Base-by-base conservation (phyloP, 2,888 invertebrate genomes). In the Lycophotia porphyrea region DNA sequence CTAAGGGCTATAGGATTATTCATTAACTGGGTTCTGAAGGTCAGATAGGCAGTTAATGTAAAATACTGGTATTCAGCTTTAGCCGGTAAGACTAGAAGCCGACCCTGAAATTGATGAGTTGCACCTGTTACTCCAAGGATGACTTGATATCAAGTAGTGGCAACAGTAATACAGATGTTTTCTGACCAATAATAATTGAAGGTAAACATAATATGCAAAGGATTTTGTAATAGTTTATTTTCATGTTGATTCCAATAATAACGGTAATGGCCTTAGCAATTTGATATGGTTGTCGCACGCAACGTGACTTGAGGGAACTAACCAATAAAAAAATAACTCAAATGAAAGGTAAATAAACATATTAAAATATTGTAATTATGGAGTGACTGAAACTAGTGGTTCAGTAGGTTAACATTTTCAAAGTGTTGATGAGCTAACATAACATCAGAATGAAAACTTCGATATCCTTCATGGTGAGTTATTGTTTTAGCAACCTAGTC, bases 251-350 rank as follows among this genome's bases (percentile, higher is more conserved):
- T 67, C 44, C 21, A 24, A 34, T 47, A 78, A 34, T 47, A 65
- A 47, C 15, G 24, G 15, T 75, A 81, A 78, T 81, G 4, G 31
- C 9, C 31, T 39, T 47, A 52, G 24, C 52, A 63, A 63, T 66
- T 81, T 78, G 60, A 75, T 67, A 81, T 52, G 65, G 44, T 63
- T 39, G 52, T 55, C 44, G 82, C 78, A 78, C 78, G 78, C 76
- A 39, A 78, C 61, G 76, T 18, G 27, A 31, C 31, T 18, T 31
- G 18, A 47, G n/a, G 75, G 60, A 81, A 34, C 44, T 66, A 8
- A 60, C 66, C 65, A 66, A 34, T 66, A 52, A 27, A 81, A 74
- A 74, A 63, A 63, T 61, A 24, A 47, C 31, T 34, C 21, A 0
- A 55, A 77, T 80, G 8, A 61, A 44, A 44, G 34, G 34, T 24